Conservation (phyloP, 2,113 vertebrate genomes). For the Tyrannus savana region DNA sequence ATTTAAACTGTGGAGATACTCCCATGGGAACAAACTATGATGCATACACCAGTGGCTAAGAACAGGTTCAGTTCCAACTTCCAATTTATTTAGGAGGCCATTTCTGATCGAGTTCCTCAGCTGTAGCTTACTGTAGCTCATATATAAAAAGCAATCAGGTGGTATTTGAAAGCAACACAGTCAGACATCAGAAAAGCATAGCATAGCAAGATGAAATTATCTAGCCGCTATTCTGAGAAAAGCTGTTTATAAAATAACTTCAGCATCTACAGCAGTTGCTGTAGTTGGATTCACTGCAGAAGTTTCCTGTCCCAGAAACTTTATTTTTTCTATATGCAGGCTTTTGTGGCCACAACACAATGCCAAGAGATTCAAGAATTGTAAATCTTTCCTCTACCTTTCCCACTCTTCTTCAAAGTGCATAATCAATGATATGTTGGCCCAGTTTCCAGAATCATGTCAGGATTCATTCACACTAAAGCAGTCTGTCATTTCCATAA, state of each 20-base stretch:
- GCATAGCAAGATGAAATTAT: not conserved
- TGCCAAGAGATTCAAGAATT: not conserved
- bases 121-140: not conserved
- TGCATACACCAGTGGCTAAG: not conserved
- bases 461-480: conserved; percentile 60
- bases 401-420: conserved; percentile 51
- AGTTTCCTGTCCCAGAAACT: not conserved
- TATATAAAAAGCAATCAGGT: not conserved
- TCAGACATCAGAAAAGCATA: not conserved
- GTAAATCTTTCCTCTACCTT: conserved; percentile 26
- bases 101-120: not conserved
- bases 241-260: conserved; percentile 1
- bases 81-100: not conserved
- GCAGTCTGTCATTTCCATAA: conserved; percentile 31
- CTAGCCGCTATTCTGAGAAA: conserved; percentile 28
- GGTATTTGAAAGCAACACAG: not conserved
- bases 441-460: conserved; percentile 45
- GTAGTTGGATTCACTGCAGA: not conserved
- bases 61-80: not conserved
- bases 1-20: not conserved
- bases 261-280: not conserved
- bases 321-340: not conserved
- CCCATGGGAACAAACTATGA: not conserved
- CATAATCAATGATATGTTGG: conserved; percentile 58
- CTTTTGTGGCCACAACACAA: not conserved